Percentiles rank a stretch among this genome's conserved stretches.
Evolutionary conservation across 1,140 invertebrate genomes (phyloP).

Genomic region (Bombus difficillimus): DNA sequence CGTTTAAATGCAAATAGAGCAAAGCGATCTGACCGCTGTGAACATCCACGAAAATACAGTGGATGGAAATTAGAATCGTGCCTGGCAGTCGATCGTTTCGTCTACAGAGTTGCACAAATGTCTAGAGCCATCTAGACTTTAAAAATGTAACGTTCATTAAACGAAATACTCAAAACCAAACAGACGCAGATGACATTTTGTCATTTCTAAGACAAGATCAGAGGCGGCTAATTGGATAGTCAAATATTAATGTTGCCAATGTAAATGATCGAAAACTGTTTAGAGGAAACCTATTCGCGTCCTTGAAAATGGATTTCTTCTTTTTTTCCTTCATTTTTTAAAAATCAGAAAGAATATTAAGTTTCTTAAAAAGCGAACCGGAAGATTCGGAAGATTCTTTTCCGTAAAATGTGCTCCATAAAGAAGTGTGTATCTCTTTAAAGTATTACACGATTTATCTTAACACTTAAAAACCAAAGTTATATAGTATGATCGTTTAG

Average conservation of each 20-base stretch:
- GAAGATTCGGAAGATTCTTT: not conserved
- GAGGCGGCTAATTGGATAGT: too few relatives aligned
- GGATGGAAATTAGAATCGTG: conserved; percentile 42
- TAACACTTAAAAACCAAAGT: not conserved
- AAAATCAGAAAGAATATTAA: too few relatives aligned
- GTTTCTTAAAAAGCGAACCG: not conserved
- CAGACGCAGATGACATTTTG: too few relatives aligned
- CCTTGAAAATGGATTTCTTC: not conserved
- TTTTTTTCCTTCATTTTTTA: not conserved
- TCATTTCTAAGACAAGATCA: too few relatives aligned
- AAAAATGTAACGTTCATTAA: too few relatives aligned
- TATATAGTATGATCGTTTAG: too few relatives aligned
- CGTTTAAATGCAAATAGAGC: conserved; percentile 76
- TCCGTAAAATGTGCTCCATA: not conserved
- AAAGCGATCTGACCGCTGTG: conserved; percentile 34
- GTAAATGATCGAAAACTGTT: too few relatives aligned
- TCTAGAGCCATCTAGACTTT: not conserved
- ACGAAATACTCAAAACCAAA: too few relatives aligned
- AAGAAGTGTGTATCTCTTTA: not conserved
- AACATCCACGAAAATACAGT: conserved; percentile 32
- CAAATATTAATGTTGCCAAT: too few relatives aligned
- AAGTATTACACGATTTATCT: not conserved
- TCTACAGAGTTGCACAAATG: not conserved
- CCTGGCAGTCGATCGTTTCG: not conserved
- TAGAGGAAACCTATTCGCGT: not conserved